Percentiles rank a stretch among this genome's conserved stretches.
Conservation (phyloP, 1,140 invertebrate genomes). For the Nasonia longicornis region DNA sequence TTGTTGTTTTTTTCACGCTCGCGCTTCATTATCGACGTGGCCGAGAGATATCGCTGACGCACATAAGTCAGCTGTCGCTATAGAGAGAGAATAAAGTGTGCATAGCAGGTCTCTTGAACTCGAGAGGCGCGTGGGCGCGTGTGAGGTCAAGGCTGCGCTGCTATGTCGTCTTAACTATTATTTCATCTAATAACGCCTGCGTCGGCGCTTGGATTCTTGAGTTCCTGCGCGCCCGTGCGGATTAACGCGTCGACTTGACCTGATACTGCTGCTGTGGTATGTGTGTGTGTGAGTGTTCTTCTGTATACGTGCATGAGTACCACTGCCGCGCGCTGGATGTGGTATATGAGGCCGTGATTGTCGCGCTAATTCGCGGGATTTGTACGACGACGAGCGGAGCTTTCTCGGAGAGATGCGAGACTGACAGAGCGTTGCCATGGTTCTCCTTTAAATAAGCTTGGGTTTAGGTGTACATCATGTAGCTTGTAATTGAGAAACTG, state of each 20-base stretch:
- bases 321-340: no score
- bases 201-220: background rate
- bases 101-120: conserved; percentile 6
- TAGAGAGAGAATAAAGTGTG: background rate
- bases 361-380: background rate
- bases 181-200: conserved; percentile 9
- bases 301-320: no score
- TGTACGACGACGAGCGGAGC: background rate
- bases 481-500: no score
- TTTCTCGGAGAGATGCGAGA: no score
- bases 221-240: background rate
- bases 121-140: background rate
- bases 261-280: no score
- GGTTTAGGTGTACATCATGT: no score
- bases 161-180: background rate
- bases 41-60: background rate
- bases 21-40: background rate
- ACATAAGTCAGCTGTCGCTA: background rate
- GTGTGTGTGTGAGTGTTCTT: no score
- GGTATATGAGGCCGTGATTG: background rate
- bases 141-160: conserved; percentile 15
- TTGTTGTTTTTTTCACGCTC: background rate
- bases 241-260: background rate
- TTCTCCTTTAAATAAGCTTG: no score
- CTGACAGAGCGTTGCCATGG: no score